Base-by-base conservation (phyloP, 2,888 invertebrate species). In the Dryobotodes eremita region DNA sequence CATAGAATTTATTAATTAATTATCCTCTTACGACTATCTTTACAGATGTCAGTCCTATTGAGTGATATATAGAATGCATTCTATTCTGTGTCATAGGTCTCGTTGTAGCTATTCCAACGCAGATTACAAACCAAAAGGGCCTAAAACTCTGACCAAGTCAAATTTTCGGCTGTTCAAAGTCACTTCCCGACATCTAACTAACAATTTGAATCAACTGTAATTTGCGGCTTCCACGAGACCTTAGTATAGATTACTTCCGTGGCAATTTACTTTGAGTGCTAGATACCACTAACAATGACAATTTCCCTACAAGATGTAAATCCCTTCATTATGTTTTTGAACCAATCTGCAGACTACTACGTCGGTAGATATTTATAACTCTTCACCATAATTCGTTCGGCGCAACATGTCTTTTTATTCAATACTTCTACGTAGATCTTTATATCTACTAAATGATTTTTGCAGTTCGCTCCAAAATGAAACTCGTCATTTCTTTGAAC, bases 211-310 rank as follows among this genome's bases (percentile, higher is more conserved):
- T 83, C 78, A 55, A 36, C 65, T 15, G n/a, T 66, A 81, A 81
- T 81, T 78, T 78, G 61, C 55, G 70, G 83, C 17, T 77, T 69
- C 82, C 82, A 82, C 82, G 53, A 72, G 69, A 81, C 82, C 69
- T 65, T 48, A 50, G 55, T 50, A 81, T 80, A 55, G n/a, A 75
- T 82, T 69, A 53, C 77, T 73, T 77, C 80, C 80, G 77, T n/a
- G 1, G 83, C 31, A 80, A 80, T 83, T 80, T 80, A 17, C 20
- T 80, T n/a, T 68, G 77, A 82, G 53, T 76, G 66, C 62, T 76
- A 66, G 46, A 23, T 65, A 65, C 26, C 48, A 42, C 68, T 55
- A 42, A 64, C 23, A n/a, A n/a, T 20, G 36, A 55, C 77, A 48
- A 66, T 77, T 80, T 68, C 53, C 61, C 66, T 13, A 13, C 11